Evolutionary conservation across 2,888 invertebrate genomes (phyloP).

Genomic region (Anarsia innoxiella): DNA sequence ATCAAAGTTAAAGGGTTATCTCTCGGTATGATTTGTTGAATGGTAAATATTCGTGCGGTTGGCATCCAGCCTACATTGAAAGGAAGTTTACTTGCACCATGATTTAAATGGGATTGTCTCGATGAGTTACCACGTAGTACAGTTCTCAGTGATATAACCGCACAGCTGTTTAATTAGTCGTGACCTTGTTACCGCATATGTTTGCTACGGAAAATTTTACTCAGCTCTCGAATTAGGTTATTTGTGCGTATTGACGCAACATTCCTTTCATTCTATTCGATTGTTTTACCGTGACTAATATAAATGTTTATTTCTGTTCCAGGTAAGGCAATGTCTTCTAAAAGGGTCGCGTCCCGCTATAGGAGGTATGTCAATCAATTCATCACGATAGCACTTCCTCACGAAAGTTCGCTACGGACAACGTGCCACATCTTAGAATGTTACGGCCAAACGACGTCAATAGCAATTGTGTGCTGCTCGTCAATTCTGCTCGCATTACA

Average conservation of each 20-base stretch:
- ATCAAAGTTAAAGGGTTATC: no score
- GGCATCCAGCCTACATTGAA: slow-evolving; percentile 9
- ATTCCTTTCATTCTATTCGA: neutral
- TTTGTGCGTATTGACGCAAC: neutral
- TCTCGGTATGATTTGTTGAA: no score
- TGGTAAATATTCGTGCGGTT: slow-evolving; percentile 2
- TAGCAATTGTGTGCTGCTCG: slow-evolving; percentile 23
- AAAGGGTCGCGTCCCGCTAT: slow-evolving; percentile 54
- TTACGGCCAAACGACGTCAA: slow-evolving; percentile 24
- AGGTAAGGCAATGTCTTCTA: slow-evolving; percentile 72
- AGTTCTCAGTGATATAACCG: slow-evolving; percentile 2
- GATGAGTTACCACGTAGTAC: slow-evolving; percentile 6
- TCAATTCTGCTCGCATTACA: slow-evolving; percentile 33
- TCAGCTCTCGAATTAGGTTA: slow-evolving; percentile 2
- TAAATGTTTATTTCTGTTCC: slow-evolving; percentile 48
- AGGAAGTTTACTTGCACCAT: slow-evolving; percentile 14
- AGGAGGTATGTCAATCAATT: slow-evolving; percentile 59
- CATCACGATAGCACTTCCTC: slow-evolving; percentile 13
- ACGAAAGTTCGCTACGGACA: slow-evolving; percentile 23
- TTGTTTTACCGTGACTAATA: neutral
- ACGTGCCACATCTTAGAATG: slow-evolving; percentile 35
- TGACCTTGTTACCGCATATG: slow-evolving; percentile 16
- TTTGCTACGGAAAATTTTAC: slow-evolving; percentile 17
- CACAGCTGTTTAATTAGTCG: slow-evolving; percentile 12
- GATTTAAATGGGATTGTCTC: slow-evolving; percentile 19